Conservation (phyloP, 35 echinoderm and acorn worm species). For the Anneissia japonica region DNA sequence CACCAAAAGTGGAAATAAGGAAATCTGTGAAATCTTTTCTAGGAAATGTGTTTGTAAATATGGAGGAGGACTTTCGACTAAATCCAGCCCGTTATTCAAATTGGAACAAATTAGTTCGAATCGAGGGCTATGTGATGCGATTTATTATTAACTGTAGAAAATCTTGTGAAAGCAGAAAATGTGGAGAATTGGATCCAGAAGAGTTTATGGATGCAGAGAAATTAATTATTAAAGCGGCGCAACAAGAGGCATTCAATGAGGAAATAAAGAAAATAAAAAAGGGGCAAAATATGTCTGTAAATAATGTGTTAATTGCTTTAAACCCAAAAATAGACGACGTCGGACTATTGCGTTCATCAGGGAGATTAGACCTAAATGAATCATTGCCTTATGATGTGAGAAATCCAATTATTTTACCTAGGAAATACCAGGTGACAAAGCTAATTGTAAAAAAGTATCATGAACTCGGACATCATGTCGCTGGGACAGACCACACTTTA, state of each 20-base stretch:
- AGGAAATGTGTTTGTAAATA: background rate
- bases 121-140: background rate
- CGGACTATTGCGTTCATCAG: background rate
- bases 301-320: background rate
- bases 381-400: background rate
- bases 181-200: too few relatives aligned
- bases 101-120: conserved; percentile 8
- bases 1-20: background rate
- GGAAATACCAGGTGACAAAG: background rate
- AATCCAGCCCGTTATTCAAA: conserved; percentile 1
- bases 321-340: background rate
- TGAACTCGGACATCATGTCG: conserved; percentile 7
- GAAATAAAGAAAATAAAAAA: background rate
- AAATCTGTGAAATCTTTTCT: background rate
- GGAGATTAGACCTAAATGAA: background rate
- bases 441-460: conserved; percentile 11
- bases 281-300: background rate
- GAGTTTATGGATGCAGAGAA: background rate
- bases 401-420: background rate
- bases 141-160: conserved; percentile 13
- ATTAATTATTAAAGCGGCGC: background rate
- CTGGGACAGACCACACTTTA: conserved; percentile 7
- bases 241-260: background rate
- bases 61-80: background rate
- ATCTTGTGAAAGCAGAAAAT: background rate